Evolutionary conservation across 53 echinoderm and acorn worm genomes (phyloP).

Genomic region (Holothuria scabra): DNA sequence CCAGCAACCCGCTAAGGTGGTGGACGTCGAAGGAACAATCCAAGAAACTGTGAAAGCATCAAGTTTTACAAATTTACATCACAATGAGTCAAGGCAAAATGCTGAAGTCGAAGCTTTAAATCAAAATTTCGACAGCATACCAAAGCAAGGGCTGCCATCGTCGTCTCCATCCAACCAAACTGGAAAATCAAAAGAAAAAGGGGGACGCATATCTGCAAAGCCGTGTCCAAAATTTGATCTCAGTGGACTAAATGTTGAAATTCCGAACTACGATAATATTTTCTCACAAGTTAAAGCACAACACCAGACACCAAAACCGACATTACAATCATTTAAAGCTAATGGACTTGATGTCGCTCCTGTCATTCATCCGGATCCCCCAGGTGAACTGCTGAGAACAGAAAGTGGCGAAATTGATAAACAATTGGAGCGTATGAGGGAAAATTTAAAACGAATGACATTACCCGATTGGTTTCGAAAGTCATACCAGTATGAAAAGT

Average conservation of each 20-base stretch:
- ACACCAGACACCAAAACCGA: slow-evolving; percentile 4
- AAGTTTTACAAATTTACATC: not conserved
- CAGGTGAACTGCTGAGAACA: slow-evolving; percentile 34
- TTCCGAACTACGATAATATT: slow-evolving; percentile 37
- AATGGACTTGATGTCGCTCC: slow-evolving; percentile 30
- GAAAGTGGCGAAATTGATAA: slow-evolving; percentile 55
- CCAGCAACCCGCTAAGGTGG: no score
- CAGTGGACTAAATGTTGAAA: slow-evolving; percentile 13
- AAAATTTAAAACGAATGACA: slow-evolving; percentile 61
- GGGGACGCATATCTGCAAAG: slow-evolving; percentile 8
- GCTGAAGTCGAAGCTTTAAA: not conserved
- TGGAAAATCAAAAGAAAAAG: not conserved
- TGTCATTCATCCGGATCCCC: slow-evolving; percentile 1
- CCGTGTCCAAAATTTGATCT: slow-evolving; percentile 23
- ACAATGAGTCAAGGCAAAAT: no score
- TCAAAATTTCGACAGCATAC: not conserved
- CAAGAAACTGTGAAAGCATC: not conserved
- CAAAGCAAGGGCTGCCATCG: not conserved
- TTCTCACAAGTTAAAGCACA: slow-evolving; percentile 29
- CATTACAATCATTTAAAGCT: not conserved
- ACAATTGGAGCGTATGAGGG: slow-evolving; percentile 66
- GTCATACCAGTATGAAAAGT: slow-evolving; percentile 60
- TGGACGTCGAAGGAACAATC: not conserved
- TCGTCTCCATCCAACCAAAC: not conserved
- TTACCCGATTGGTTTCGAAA: slow-evolving; percentile 65